Percentiles rank a stretch among this genome's conserved stretches.
phyloP scores from a whole-genome alignment of 1,140 invertebrate species.

The Brachionus manjavacas region DNA sequence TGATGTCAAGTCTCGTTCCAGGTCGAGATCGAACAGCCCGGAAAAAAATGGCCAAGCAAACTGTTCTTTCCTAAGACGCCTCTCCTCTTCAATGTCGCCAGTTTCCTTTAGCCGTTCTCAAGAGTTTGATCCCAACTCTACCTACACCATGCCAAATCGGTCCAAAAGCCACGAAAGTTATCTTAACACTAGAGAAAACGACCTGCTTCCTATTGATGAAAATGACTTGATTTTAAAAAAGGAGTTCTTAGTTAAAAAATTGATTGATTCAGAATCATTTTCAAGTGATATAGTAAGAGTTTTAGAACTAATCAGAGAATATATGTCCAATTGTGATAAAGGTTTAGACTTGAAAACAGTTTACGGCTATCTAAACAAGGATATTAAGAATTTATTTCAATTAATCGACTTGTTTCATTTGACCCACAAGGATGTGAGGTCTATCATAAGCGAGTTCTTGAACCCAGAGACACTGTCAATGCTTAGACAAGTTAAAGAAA shows the following conservation, averaged over 20 bases:
- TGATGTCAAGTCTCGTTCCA: background rate
- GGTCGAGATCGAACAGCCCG: background rate
- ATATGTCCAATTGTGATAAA: background rate
- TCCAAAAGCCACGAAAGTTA: slow-evolving; percentile 17
- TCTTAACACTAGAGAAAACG: background rate
- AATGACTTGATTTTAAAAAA: slow-evolving; percentile 15
- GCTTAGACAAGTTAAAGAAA: slow-evolving; percentile 1
- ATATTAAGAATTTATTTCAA: background rate
- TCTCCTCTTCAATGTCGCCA: background rate
- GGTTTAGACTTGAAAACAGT: background rate
- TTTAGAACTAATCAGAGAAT: background rate
- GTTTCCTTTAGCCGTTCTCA: background rate
- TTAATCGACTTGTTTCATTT: slow-evolving; percentile 29
- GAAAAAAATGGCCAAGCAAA: background rate
- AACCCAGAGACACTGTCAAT: background rate
- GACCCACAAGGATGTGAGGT: background rate
- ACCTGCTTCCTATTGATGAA: background rate
- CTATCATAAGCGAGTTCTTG: background rate
- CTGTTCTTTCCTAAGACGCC: background rate
- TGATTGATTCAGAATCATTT: slow-evolving; percentile 33
- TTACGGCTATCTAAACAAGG: background rate
- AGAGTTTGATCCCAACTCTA: background rate
- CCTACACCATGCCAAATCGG: background rate
- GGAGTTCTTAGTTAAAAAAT: slow-evolving; percentile 9
- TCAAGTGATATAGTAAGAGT: background rate